Evolutionary conservation across 2,888 invertebrate genomes (phyloP).

Genomic region (Drosophila recens): DNA sequence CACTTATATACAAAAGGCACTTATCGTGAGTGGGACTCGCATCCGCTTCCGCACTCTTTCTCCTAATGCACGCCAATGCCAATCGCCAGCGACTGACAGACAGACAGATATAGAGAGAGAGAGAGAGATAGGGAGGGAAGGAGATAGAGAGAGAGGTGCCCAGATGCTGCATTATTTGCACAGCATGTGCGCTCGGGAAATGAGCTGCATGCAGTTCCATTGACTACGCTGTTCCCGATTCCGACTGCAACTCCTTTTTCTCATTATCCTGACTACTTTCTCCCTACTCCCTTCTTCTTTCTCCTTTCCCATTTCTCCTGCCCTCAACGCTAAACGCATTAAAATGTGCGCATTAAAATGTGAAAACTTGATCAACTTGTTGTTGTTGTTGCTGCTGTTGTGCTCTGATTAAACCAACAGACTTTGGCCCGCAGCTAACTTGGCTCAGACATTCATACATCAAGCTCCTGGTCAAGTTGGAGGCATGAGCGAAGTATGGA

Average conservation of each 20-base stretch:
- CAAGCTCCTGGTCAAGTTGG: constrained; percentile 18
- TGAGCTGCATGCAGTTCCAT: constrained; percentile 68
- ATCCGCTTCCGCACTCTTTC: constrained; percentile 63
- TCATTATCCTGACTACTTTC: not conserved
- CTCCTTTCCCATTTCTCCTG: not conserved
- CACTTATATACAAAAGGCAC: constrained; percentile 69
- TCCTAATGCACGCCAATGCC: constrained; percentile 63
- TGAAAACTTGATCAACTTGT: constrained; percentile 64
- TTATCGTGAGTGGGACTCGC: constrained; percentile 71
- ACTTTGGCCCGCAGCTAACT: constrained; percentile 11
- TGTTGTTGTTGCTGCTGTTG: constrained; percentile 49
- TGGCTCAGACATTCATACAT: constrained; percentile 17
- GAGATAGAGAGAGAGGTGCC: constrained; percentile 5
- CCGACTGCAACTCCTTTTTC: too few relatives aligned
- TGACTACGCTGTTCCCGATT: constrained; percentile 3
- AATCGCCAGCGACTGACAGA: constrained; percentile 30
- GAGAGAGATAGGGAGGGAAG: too few relatives aligned
- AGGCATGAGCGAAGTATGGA: not conserved
- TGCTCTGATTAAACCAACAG: constrained; percentile 56
- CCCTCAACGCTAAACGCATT: constrained; percentile 50
- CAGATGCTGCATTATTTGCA: constrained; percentile 61
- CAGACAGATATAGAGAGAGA: not conserved
- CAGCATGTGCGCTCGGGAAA: constrained; percentile 65
- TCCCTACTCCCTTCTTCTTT: not conserved
- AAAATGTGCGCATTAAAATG: constrained; percentile 65